phyloP scores from a whole-genome alignment of 2,888 invertebrate species.

The Sepiola atlantica region DNA sequence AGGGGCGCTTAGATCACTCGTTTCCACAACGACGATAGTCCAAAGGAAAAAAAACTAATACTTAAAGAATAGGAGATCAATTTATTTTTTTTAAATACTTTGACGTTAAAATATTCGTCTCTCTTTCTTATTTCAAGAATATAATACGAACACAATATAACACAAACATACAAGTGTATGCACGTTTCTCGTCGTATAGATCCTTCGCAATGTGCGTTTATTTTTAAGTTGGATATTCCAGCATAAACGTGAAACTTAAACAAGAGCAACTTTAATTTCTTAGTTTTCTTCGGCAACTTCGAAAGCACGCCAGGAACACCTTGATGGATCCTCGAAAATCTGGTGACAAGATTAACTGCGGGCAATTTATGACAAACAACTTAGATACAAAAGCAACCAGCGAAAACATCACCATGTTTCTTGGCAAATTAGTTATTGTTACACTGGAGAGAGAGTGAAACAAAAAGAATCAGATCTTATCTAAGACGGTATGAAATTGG shows the following conservation, averaged over 20 bases:
- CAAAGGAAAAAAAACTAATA: no score
- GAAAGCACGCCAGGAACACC: background rate
- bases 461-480: background rate
- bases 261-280: background rate
- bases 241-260: background rate
- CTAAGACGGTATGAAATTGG: background rate
- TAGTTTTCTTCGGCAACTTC: background rate
- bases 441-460: background rate
- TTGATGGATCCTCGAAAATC: background rate
- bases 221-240: background rate
- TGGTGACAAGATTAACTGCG: background rate
- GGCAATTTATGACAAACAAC: background rate
- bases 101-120: no score
- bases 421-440: slow-evolving; percentile 4
- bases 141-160: no score
- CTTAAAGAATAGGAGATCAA: no score
- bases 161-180: no score
- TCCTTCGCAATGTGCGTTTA: no score
- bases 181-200: no score
- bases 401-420: background rate
- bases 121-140: no score
- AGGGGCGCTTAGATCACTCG: no score
- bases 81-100: no score
- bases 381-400: background rate
- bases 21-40: no score